Conservation (phyloP, 2,113 vertebrate species). For the Suncus etruscus region DNA sequence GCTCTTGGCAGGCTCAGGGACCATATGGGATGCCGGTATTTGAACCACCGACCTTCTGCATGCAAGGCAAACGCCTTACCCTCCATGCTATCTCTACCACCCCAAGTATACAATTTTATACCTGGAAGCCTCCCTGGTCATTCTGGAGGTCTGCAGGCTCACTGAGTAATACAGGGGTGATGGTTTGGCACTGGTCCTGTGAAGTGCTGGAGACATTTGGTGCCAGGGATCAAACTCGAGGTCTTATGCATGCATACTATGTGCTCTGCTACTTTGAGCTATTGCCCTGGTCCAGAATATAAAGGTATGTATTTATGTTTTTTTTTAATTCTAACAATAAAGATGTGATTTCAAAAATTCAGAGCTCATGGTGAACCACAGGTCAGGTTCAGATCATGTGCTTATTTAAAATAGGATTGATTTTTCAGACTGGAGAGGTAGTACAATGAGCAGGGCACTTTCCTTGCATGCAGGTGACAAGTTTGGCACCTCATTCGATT, state of each 20-base stretch:
- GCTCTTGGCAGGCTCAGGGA: no score
- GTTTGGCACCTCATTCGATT: no score
- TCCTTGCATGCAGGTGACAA: no score
- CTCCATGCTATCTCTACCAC: no score
- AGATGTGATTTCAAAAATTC: background rate
- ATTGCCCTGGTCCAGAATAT: background rate
- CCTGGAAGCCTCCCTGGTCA: no score
- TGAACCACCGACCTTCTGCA: no score
- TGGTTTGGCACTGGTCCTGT: no score
- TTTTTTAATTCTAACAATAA: background rate
- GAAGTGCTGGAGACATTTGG: background rate
- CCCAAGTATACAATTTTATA: no score
- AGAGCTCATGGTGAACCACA: background rate
- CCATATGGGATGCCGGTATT: no score
- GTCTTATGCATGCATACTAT: background rate
- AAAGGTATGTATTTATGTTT: background rate
- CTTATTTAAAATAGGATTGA: conserved; percentile 6
- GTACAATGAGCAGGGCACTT: no score
- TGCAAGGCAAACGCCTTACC: no score
- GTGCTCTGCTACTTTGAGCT: background rate
- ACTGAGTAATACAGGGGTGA: background rate
- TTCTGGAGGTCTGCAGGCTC: no score
- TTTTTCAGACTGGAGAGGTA: background rate
- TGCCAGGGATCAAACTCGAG: background rate
- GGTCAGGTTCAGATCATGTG: background rate